Conservation (phyloP, 2,888 invertebrate genomes). For the Drosophila putrida region DNA sequence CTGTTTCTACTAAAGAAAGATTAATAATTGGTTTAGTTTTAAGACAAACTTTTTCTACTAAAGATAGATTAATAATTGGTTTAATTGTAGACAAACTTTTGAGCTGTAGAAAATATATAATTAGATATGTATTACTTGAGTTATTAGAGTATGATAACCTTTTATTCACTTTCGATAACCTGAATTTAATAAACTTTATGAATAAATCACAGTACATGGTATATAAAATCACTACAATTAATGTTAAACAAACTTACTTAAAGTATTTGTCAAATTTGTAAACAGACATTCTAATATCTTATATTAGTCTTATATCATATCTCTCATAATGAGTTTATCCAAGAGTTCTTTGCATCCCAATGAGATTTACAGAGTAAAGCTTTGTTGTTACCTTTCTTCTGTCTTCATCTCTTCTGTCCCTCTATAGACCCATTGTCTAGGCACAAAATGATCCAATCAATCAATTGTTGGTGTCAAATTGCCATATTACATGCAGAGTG, state of each 20-base stretch:
- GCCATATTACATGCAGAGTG: conserved; percentile 27
- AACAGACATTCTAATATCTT: too few relatives aligned
- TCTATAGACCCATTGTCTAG: not conserved
- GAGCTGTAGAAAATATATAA: not conserved
- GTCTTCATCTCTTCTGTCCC: not conserved
- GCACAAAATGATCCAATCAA: conserved; percentile 41
- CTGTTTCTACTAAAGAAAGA: not conserved
- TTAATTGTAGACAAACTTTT: not conserved
- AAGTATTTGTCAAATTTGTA: too few relatives aligned
- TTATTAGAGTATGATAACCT: not conserved
- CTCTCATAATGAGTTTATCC: not conserved
- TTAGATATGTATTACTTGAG: not conserved
- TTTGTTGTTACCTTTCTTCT: not conserved
- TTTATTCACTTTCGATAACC: too few relatives aligned
- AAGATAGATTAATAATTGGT: not conserved
- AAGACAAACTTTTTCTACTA: not conserved
- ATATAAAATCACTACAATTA: too few relatives aligned
- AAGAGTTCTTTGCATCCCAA: not conserved
- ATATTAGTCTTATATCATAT: too few relatives aligned
- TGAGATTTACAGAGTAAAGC: not conserved
- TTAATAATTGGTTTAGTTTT: not conserved
- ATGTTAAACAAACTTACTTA: too few relatives aligned
- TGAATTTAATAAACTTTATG: too few relatives aligned
- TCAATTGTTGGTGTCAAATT: conserved; percentile 46
- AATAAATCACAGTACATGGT: too few relatives aligned